Evolutionary conservation across 2,797 vertebrate species (phyloP).

Genomic region (Tiaroga cobitis): DNA sequence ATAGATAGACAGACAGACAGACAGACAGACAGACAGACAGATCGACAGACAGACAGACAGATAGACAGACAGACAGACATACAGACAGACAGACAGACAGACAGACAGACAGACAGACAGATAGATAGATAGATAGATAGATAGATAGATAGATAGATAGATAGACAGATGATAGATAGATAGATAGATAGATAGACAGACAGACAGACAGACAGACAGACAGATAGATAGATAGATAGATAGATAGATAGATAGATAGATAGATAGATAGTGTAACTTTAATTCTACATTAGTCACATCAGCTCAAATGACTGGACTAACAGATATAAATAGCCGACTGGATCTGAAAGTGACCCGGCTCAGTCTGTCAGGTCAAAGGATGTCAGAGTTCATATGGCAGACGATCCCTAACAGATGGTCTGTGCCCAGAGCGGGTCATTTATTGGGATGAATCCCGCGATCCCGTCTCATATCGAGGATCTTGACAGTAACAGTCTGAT

Average conservation of each 20-base stretch:
- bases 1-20: fast-evolving
- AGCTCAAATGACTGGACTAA: neutral
- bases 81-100: fast-evolving
- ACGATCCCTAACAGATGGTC: neutral
- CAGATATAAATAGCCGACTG: neutral
- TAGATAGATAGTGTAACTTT: neutral
- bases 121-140: fast-evolving
- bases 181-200: neutral
- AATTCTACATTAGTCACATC: neutral
- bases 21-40: fast-evolving
- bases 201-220: fast-evolving
- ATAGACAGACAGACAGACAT: fast-evolving
- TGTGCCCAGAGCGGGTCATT: neutral
- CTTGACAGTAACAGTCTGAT: slow-evolving; percentile 53
- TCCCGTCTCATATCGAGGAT: neutral
- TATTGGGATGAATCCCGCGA: neutral
- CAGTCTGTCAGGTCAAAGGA: neutral
- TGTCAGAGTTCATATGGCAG: slow-evolving; percentile 12
- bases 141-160: neutral
- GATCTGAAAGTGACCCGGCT: neutral
- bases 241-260: neutral
- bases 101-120: neutral
- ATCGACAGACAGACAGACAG: fast-evolving
- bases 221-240: fast-evolving
- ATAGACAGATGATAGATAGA: fast-evolving